Percentiles rank a stretch among this genome's conserved stretches.
Conservation (phyloP, 2,797 vertebrate species). For the Agapornis canus region DNA sequence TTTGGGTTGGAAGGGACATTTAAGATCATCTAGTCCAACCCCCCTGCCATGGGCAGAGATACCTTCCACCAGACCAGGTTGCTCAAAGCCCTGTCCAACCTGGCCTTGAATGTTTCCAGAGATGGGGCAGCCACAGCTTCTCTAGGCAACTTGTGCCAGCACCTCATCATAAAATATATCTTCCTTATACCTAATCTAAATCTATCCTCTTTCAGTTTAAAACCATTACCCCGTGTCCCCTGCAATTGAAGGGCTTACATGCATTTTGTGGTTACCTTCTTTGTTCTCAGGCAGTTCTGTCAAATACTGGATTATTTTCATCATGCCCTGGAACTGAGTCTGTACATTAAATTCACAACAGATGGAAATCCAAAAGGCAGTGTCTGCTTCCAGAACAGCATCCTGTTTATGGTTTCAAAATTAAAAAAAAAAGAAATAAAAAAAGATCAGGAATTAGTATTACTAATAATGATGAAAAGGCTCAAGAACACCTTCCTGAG, state of each 20-base stretch:
- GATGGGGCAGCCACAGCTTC: not conserved
- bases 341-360: constrained; percentile 85
- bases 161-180: not conserved
- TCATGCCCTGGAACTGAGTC: constrained; percentile 84
- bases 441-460: not conserved
- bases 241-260: not conserved
- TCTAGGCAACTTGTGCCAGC: not conserved
- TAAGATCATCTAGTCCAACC: not conserved
- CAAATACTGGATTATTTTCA: constrained; percentile 87
- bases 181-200: not conserved
- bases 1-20: not conserved
- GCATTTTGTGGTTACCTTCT: constrained; percentile 79
- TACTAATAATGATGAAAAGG: not conserved
- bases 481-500: not conserved
- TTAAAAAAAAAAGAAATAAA: not conserved
- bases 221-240: not conserved
- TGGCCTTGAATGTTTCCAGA: not conserved
- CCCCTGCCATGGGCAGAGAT: not conserved
- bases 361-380: constrained; percentile 91
- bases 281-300: constrained; percentile 88
- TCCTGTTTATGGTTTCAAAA: constrained; percentile 76
- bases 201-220: not conserved
- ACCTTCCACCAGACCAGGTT: not conserved
- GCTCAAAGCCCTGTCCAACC: not conserved
- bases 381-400: constrained; percentile 83